Evolutionary conservation across 35 echinoderm and acorn worm species (phyloP).

Genomic region (Apostichopus japonicus): DNA sequence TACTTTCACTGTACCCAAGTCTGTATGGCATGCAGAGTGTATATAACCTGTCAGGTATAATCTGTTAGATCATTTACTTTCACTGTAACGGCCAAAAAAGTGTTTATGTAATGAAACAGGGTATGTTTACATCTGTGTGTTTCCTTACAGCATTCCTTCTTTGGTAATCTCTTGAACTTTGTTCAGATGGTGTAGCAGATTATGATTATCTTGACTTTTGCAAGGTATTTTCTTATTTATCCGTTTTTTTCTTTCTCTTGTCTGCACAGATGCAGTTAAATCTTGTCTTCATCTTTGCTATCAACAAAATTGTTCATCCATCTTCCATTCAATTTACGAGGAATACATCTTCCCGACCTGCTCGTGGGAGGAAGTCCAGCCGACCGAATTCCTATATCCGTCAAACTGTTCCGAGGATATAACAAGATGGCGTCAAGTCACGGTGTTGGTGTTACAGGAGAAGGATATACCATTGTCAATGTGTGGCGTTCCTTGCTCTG

Average conservation of each 20-base stretch:
- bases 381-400: background rate
- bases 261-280: conserved; percentile 16
- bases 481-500: conserved; percentile 70
- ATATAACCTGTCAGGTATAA: no score
- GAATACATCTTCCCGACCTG: conserved; percentile 13
- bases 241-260: background rate
- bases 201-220: no score
- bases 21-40: no score
- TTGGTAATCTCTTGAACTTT: no score
- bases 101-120: no score
- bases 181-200: no score
- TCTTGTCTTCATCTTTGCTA: conserved; percentile 15
- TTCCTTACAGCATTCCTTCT: no score
- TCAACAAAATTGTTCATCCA: conserved; percentile 17
- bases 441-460: conserved; percentile 10
- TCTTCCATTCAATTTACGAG: background rate
- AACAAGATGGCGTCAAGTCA: conserved; percentile 41
- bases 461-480: conserved; percentile 48
- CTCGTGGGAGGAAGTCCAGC: background rate
- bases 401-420: conserved; percentile 61
- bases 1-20: no score
- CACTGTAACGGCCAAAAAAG: no score
- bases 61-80: no score
- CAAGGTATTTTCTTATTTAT: background rate
- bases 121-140: no score